Evolutionary conservation across 2,888 invertebrate genomes (phyloP).

Genomic region (Drosophila lacicola): DNA sequence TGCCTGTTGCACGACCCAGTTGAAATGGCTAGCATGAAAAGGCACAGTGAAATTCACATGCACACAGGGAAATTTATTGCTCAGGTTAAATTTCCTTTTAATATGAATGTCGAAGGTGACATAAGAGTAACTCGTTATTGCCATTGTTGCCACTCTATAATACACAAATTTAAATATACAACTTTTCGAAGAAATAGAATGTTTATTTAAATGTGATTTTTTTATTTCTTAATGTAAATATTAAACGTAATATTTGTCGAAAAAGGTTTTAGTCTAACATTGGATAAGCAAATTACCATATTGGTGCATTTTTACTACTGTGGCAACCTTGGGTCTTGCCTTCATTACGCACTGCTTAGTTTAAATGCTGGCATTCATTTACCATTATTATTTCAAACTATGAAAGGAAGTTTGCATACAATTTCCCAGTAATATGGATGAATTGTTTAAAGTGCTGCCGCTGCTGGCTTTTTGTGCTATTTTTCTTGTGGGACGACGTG

Average conservation of each 20-base stretch:
- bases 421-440: not conserved
- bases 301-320: too few species aligned
- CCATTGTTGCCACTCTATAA: too few species aligned
- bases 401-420: not conserved
- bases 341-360: too few species aligned
- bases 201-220: too few species aligned
- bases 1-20: conserved; percentile 31
- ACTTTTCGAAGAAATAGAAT: too few species aligned
- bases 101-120: not conserved
- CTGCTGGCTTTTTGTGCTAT: conserved; percentile 3
- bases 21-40: conserved; percentile 17
- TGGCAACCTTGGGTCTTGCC: too few species aligned
- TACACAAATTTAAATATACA: too few species aligned
- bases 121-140: too few species aligned
- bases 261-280: too few species aligned
- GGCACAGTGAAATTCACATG: not conserved
- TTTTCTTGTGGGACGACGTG: conserved; percentile 23
- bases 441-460: conserved; percentile 4
- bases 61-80: not conserved
- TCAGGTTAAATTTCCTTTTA: not conserved
- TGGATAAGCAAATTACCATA: too few species aligned
- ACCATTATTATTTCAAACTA: not conserved
- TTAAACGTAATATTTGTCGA: too few species aligned
- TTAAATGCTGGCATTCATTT: not conserved
- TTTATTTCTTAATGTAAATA: too few species aligned